Conservation (phyloP, 2,797 vertebrate species). For the Syngnathus acus region DNA sequence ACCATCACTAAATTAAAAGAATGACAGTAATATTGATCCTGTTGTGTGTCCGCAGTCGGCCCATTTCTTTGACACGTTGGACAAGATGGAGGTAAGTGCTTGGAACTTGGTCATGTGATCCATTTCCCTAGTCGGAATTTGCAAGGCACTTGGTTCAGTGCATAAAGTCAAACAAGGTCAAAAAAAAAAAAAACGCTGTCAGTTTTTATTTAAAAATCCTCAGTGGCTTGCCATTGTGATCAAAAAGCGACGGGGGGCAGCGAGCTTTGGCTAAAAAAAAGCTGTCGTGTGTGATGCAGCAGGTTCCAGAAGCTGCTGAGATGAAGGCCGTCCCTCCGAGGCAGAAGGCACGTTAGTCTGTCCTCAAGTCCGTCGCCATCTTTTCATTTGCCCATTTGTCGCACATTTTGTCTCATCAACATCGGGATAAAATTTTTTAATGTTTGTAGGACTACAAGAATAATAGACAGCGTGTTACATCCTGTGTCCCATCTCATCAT, state of each 20-base stretch:
- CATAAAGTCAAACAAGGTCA: background rate
- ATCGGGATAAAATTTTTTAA: background rate
- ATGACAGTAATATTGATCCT: background rate
- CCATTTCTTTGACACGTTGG: constrained; percentile 88
- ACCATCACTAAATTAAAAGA: background rate
- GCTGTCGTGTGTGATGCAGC: constrained; percentile 39
- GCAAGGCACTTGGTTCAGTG: background rate
- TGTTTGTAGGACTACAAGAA: background rate
- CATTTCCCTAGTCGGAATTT: background rate
- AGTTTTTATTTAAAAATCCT: background rate
- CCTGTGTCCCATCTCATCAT: background rate
- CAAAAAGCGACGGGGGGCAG: background rate
- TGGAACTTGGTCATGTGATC: background rate
- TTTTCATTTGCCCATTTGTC: constrained; percentile 1
- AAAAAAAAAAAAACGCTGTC: background rate
- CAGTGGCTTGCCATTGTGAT: background rate
- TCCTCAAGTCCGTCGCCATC: constrained; percentile 16
- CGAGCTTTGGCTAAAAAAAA: constrained; percentile 3
- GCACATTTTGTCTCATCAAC: background rate
- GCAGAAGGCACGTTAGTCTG: constrained; percentile 78
- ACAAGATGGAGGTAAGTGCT: constrained; percentile 86
- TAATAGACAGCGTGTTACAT: background rate
- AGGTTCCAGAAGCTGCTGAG: constrained; percentile 87
- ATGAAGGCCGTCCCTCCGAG: constrained; percentile 79
- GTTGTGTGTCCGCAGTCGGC: constrained; percentile 71